Evolutionary conservation across 1,140 invertebrate genomes (phyloP).

Genomic region (roundworm (Caenorhabditis elegans)): DNA sequence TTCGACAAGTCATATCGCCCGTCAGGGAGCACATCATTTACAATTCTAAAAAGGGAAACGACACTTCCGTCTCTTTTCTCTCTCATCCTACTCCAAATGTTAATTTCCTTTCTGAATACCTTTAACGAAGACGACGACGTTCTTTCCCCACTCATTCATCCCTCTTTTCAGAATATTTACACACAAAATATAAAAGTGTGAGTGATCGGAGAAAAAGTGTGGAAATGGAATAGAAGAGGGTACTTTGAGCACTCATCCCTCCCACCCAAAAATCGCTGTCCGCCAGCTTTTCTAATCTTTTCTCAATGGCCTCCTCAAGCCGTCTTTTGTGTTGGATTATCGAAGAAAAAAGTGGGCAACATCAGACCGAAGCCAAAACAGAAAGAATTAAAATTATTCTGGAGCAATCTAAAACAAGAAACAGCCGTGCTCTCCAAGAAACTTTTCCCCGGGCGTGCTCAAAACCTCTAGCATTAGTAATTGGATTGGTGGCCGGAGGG

Average conservation of each 20-base stretch:
- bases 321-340: conserved; percentile 4
- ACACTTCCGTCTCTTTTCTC: background rate
- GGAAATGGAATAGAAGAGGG: background rate
- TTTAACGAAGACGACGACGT: background rate
- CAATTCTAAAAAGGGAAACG: conserved; percentile 25
- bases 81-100: conserved; percentile 7
- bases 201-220: background rate
- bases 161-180: background rate
- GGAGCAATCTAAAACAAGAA: background rate
- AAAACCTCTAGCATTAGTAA: background rate
- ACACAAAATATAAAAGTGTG: background rate
- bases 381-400: background rate
- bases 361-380: background rate
- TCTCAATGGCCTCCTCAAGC: conserved; percentile 18
- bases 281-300: conserved; percentile 11
- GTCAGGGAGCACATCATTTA: background rate
- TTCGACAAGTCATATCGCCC: conserved; percentile 14
- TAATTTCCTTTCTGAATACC: conserved; percentile 12
- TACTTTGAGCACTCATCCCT: conserved; percentile 2
- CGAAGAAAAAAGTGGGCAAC: background rate
- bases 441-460: background rate
- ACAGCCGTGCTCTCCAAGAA: too few relatives aligned
- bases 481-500: conserved; percentile 10
- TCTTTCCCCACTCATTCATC: background rate
- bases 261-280: background rate